Conservation (phyloP, 2,113 vertebrate genomes). For the Perca flavescens region DNA sequence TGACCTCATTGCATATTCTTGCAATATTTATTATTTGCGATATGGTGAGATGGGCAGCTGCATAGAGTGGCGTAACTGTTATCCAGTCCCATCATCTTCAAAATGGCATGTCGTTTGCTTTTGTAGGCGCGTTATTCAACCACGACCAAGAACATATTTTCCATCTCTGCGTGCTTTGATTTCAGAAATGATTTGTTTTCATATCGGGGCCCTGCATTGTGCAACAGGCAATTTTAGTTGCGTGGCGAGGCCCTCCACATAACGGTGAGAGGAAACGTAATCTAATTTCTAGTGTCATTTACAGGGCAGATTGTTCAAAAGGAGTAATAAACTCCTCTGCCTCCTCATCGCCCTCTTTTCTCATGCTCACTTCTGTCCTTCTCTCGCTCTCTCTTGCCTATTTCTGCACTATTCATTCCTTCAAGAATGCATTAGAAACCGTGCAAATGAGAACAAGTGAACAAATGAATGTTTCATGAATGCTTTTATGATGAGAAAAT, state of each 20-base stretch:
- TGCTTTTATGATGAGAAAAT: constrained; percentile 81
- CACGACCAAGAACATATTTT: constrained; percentile 34
- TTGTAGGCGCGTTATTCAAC: constrained; percentile 42
- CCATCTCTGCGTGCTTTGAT: constrained; percentile 39
- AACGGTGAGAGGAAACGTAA: constrained; percentile 61
- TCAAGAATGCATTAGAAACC: constrained; percentile 65
- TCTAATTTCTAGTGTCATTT: constrained; percentile 78
- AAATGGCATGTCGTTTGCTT: constrained; percentile 37
- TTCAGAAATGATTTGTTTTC: constrained; percentile 56
- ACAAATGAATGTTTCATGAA: constrained; percentile 84
- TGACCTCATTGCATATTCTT: constrained; percentile 19
- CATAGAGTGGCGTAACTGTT: not conserved
- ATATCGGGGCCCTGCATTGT: constrained; percentile 23
- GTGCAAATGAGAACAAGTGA: constrained; percentile 80
- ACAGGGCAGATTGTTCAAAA: constrained; percentile 68
- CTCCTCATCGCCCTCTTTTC: constrained; percentile 2
- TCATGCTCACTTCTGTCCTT: constrained; percentile 12
- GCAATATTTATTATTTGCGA: constrained; percentile 25
- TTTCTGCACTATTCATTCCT: constrained; percentile 60
- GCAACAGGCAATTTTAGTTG: constrained; percentile 53
- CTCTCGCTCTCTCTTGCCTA: constrained; percentile 17
- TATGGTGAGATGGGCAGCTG: not conserved
- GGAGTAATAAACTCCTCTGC: constrained; percentile 59
- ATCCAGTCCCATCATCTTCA: constrained; percentile 37
- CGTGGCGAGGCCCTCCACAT: constrained; percentile 44